Percentiles rank a stretch among this genome's conserved stretches.
phyloP scores from a whole-genome alignment of 64 coral and sea anemone genomes.

The Porites australiensis region DNA sequence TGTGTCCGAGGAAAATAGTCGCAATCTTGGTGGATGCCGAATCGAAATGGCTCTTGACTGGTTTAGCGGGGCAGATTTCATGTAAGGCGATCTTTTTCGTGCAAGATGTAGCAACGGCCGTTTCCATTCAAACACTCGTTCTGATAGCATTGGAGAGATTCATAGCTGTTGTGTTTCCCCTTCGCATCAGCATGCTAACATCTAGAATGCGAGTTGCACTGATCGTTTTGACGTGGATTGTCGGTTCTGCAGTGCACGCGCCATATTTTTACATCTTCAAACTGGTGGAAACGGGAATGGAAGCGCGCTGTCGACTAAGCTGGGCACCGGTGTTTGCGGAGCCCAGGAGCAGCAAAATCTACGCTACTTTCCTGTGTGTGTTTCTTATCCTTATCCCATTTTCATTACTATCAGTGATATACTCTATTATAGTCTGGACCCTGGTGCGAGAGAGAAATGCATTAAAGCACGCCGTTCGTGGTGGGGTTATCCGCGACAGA shows the following conservation, averaged over 20 bases:
- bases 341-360: not conserved
- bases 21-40: not conserved
- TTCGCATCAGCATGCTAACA: constrained; percentile 24
- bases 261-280: constrained; percentile 43
- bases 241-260: not conserved
- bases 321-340: constrained; percentile 41
- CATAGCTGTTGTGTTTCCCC: constrained; percentile 17
- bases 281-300: not conserved
- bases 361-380: constrained; percentile 9
- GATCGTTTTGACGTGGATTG: constrained; percentile 21
- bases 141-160: constrained; percentile 29
- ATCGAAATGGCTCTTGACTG: not conserved
- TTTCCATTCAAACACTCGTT: constrained; percentile 32
- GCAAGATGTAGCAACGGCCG: not conserved
- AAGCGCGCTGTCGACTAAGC: not conserved
- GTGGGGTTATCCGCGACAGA: constrained; percentile 6
- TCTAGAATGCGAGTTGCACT: not conserved
- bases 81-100: not conserved
- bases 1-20: not conserved
- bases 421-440: not conserved
- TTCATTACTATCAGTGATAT: not conserved
- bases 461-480: constrained; percentile 10
- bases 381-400: constrained; percentile 11
- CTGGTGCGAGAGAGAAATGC: constrained; percentile 1
- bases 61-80: constrained; percentile 7